Percentiles rank a stretch among this genome's conserved stretches.
Evolutionary conservation across 1,140 invertebrate species (phyloP).

Genomic region (Melipona quadrifasciata): DNA sequence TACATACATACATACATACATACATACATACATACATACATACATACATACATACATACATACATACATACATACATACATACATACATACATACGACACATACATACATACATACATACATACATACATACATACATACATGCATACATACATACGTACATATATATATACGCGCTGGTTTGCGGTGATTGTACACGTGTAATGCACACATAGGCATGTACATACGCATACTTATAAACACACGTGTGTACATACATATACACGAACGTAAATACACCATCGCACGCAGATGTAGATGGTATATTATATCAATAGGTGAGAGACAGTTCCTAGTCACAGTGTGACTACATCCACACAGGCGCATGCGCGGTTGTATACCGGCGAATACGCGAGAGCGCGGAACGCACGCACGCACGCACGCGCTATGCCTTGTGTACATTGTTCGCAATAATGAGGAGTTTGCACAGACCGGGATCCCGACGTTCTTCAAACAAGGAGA

Average conservation of each 20-base stretch:
- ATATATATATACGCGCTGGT: background rate
- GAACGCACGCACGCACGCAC: slow-evolving; percentile 54
- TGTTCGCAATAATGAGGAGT: slow-evolving; percentile 79
- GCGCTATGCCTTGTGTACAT: slow-evolving; percentile 69
- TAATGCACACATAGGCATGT: background rate
- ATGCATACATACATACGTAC: background rate
- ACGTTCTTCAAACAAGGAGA: slow-evolving; percentile 77
- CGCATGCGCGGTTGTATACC: background rate
- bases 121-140: background rate
- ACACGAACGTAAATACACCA: background rate
- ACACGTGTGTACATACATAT: background rate
- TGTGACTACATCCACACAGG: slow-evolving; percentile 32
- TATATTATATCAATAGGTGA: background rate
- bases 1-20: slow-evolving; percentile 15
- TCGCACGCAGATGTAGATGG: background rate
- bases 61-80: background rate
- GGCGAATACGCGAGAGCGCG: background rate
- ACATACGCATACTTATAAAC: too few species aligned
- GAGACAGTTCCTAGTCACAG: background rate
- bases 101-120: background rate
- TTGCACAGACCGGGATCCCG: slow-evolving; percentile 78
- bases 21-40: slow-evolving; percentile 17
- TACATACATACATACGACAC: too few species aligned
- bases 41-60: background rate
- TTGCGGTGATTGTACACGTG: too few species aligned